A percentile compares a stretch with the other conserved stretches of the same genome.
Conservation (phyloP, 2,113 vertebrate genomes). For the Eonycteris spelaea region DNA sequence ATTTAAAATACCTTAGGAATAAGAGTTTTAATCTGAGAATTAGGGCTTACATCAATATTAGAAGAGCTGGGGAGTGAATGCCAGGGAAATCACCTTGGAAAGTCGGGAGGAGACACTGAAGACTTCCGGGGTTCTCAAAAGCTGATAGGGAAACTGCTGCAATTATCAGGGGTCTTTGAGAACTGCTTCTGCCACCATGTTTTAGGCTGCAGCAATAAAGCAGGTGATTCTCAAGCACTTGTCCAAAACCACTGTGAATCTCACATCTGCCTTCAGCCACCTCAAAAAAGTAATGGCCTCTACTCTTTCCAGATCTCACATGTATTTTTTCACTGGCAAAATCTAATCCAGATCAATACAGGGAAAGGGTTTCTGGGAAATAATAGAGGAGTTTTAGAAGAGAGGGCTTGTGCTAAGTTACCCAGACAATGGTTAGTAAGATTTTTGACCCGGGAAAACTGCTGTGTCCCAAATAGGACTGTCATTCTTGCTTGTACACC, state of each 20-base stretch:
- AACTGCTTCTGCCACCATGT: neutral
- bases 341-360: neutral
- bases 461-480: neutral
- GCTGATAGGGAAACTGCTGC: neutral
- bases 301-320: neutral
- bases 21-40: neutral
- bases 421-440: neutral
- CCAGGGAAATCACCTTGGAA: neutral
- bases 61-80: neutral
- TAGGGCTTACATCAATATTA: neutral
- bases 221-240: neutral
- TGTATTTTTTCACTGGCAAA: neutral
- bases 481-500: neutral
- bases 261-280: neutral
- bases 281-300: neutral
- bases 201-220: neutral
- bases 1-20: slow-evolving; percentile 20
- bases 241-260: neutral
- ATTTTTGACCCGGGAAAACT: neutral
- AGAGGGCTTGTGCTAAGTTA: neutral
- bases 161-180: neutral
- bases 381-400: neutral
- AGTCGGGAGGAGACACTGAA: neutral
- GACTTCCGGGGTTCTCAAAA: neutral
- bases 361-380: neutral